Percentiles rank a stretch among this genome's conserved stretches.
phyloP scores from a whole-genome alignment of 2,113 vertebrate species.

The Hemichromis elongatus region DNA sequence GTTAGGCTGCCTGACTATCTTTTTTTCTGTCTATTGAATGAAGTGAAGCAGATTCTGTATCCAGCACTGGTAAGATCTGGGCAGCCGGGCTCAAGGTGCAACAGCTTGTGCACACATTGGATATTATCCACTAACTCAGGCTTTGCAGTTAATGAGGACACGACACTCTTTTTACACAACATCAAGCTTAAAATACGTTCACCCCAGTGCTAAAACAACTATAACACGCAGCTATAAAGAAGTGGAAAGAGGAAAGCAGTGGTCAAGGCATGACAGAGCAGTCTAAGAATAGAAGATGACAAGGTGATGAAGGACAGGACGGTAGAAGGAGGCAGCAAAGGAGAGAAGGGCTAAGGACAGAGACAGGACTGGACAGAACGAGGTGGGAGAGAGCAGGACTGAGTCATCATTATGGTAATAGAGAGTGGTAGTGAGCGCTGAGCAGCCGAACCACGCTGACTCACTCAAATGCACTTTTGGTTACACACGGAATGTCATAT shows the following conservation, averaged over 20 bases:
- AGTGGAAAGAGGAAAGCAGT: not conserved
- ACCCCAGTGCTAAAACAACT: not conserved
- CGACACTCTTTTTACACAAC: not conserved
- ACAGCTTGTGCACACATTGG: constrained; percentile 32
- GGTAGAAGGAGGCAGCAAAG: not conserved
- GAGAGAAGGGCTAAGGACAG: not conserved
- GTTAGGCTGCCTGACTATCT: not conserved
- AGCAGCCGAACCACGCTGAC: constrained; percentile 33
- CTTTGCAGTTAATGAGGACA: constrained; percentile 28
- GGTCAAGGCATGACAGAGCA: constrained; percentile 29
- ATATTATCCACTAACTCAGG: constrained; percentile 7
- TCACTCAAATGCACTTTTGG: constrained; percentile 49
- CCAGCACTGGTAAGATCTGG: not conserved
- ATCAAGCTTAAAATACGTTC: not conserved
- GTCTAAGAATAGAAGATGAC: constrained; percentile 44
- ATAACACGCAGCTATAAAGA: not conserved
- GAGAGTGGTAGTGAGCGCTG: not conserved
- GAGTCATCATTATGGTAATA: constrained; percentile 65
- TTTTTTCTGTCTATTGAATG: not conserved
- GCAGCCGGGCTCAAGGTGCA: not conserved
- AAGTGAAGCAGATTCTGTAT: constrained; percentile 53
- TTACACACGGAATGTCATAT: constrained; percentile 44
- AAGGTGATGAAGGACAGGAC: constrained; percentile 43
- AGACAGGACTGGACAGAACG: constrained; percentile 35
- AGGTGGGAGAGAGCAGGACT: constrained; percentile 40